Evolutionary conservation across 2,113 vertebrate species (phyloP).

Genomic region (Oryzias woworae): DNA sequence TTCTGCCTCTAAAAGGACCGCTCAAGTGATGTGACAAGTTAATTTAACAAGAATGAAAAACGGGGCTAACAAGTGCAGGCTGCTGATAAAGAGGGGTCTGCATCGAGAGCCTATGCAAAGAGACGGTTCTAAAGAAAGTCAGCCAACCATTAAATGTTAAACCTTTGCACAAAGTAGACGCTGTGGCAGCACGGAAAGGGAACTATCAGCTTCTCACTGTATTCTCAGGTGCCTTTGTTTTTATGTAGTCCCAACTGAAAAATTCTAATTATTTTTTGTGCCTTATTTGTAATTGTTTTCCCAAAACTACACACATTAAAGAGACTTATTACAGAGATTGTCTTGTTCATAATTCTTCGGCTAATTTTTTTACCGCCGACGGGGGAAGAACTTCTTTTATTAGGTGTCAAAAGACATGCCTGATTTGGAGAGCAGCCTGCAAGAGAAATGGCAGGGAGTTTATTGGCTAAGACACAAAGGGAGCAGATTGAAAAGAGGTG

Average conservation of each 20-base stretch:
- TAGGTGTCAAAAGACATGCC: constrained; percentile 48
- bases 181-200: not conserved
- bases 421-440: constrained; percentile 40
- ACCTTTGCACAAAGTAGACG: constrained; percentile 51
- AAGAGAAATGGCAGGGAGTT: constrained; percentile 58
- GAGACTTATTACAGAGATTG: no score
- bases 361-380: not conserved
- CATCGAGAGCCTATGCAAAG: constrained; percentile 59
- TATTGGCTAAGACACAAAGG: constrained; percentile 64
- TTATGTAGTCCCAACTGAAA: no score
- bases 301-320: no score
- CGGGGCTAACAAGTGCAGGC: constrained; percentile 62
- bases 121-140: constrained; percentile 62
- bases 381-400: constrained; percentile 37
- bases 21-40: constrained; percentile 68
- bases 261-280: no score
- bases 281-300: no score
- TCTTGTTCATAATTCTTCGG: no score
- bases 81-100: constrained; percentile 64
- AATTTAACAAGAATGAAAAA: constrained; percentile 77
- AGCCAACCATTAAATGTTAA: constrained; percentile 62
- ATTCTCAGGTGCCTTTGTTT: no score
- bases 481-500: constrained; percentile 63
- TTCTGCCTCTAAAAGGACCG: constrained; percentile 59
- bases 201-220: no score